Evolutionary conservation across 2,113 vertebrate species (phyloP).

Genomic region (Fulica atra): DNA sequence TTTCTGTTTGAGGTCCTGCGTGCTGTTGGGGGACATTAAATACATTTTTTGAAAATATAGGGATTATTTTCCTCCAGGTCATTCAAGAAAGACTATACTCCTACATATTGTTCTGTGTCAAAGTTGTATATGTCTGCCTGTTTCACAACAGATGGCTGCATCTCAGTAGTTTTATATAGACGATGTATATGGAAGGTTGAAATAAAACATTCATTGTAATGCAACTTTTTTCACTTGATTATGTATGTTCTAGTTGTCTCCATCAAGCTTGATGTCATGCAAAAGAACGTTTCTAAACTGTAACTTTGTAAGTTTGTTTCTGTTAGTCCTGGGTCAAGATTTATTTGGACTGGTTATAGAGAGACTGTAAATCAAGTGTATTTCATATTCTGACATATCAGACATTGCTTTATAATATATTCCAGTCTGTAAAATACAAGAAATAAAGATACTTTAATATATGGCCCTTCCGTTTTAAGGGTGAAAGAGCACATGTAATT

Average conservation of each 20-base stretch:
- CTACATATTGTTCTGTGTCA: slow-evolving; percentile 26
- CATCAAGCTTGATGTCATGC: not conserved
- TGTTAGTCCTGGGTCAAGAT: not conserved
- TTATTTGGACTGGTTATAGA: not conserved
- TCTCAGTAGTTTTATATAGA: slow-evolving; percentile 1
- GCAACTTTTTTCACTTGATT: not conserved
- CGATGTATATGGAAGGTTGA: not conserved
- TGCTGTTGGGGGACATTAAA: not conserved
- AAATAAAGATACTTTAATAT: not conserved
- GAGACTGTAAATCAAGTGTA: not conserved
- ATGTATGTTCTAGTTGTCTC: not conserved
- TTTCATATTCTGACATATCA: not conserved
- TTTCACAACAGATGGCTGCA: slow-evolving; percentile 48
- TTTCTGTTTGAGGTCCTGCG: not conserved
- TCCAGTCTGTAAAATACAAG: not conserved
- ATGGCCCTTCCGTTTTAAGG: not conserved
- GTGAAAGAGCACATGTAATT: not conserved
- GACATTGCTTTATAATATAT: not conserved
- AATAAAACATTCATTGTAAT: not conserved
- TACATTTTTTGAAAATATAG: not conserved
- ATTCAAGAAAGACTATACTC: slow-evolving; percentile 31
- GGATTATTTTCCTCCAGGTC: slow-evolving; percentile 31
- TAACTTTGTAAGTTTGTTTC: not conserved
- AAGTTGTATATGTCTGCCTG: not conserved
- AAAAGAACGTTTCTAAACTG: not conserved